A percentile compares a stretch with the other conserved stretches of the same genome.
Evolutionary conservation across 2,797 vertebrate genomes (phyloP).

Genomic region (Rhinatrema bivittatum): DNA sequence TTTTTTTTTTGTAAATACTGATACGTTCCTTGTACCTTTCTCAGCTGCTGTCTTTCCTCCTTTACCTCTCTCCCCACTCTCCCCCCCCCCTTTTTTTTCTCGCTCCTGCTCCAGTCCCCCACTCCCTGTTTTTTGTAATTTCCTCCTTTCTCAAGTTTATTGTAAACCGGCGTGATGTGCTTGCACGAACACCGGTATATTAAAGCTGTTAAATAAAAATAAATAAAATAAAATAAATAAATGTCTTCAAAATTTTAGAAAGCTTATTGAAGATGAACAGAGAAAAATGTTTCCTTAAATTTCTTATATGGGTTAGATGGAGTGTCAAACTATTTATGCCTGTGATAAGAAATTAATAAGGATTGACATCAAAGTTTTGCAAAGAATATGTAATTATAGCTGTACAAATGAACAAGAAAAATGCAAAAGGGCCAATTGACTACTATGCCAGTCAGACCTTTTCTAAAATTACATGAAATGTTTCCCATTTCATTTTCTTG

Average conservation of each 20-base stretch:
- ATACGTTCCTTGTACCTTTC: too few species aligned
- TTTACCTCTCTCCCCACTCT: too few species aligned
- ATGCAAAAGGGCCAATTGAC: constrained; percentile 38
- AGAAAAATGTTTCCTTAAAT: constrained; percentile 31
- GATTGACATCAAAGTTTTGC: constrained; percentile 60
- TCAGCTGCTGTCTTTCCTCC: too few species aligned
- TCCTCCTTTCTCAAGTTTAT: too few species aligned
- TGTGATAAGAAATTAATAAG: constrained; percentile 67
- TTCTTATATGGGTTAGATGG: constrained; percentile 30
- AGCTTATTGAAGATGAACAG: constrained; percentile 24
- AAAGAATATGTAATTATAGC: constrained; percentile 63
- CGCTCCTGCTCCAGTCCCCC: too few species aligned
- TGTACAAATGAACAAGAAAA: constrained; percentile 52
- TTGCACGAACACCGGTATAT: too few species aligned
- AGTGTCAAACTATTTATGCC: constrained; percentile 42
- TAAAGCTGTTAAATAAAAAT: too few species aligned
- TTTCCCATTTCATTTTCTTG: constrained; percentile 54
- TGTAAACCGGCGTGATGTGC: too few species aligned
- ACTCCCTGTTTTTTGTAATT: too few species aligned
- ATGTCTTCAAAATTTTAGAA: constrained; percentile 27
- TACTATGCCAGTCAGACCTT: constrained; percentile 50
- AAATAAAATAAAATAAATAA: too few species aligned
- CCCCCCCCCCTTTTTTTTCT: too few species aligned
- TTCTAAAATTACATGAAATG: constrained; percentile 47
- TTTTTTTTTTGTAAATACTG: too few species aligned